Evolutionary conservation across 2,888 invertebrate genomes (phyloP).

Genomic region (Iphiclides podalirius): DNA sequence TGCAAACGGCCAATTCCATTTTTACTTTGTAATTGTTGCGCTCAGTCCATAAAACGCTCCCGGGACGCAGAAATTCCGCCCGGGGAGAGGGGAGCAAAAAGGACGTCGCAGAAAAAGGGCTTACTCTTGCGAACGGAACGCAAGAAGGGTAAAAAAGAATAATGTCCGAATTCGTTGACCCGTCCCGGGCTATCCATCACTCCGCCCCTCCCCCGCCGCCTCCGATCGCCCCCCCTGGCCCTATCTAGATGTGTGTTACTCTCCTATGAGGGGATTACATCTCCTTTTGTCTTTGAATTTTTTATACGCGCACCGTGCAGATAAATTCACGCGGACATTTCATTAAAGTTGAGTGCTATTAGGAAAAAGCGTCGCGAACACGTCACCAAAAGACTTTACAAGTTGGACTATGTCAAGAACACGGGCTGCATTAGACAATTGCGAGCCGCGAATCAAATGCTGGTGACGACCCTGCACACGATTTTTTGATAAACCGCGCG

Average conservation of each 20-base stretch:
- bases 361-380: constrained; percentile 8
- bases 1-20: constrained; percentile 72
- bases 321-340: neutral
- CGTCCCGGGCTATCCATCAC: constrained; percentile 80
- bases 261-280: constrained; percentile 67
- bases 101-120: constrained; percentile 78
- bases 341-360: constrained; percentile 8
- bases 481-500: constrained; percentile 39
- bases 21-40: constrained; percentile 78
- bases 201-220: constrained; percentile 65
- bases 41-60: constrained; percentile 72
- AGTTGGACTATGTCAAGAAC: too few relatives aligned
- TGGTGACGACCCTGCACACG: constrained; percentile 26
- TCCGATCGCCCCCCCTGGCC: constrained; percentile 61
- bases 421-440: too few relatives aligned
- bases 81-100: constrained; percentile 55
- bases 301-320: constrained; percentile 13
- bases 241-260: constrained; percentile 68
- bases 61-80: constrained; percentile 64
- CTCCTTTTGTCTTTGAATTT: constrained; percentile 37
- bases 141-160: constrained; percentile 81
- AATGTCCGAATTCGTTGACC: constrained; percentile 82
- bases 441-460: too few relatives aligned
- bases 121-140: constrained; percentile 75
- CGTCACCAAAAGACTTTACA: too few relatives aligned